Evolutionary conservation across 2,113 vertebrate genomes (phyloP), one percentile per base, ranked within the genome.

Genomic region (Crotalus tigris): DNA sequence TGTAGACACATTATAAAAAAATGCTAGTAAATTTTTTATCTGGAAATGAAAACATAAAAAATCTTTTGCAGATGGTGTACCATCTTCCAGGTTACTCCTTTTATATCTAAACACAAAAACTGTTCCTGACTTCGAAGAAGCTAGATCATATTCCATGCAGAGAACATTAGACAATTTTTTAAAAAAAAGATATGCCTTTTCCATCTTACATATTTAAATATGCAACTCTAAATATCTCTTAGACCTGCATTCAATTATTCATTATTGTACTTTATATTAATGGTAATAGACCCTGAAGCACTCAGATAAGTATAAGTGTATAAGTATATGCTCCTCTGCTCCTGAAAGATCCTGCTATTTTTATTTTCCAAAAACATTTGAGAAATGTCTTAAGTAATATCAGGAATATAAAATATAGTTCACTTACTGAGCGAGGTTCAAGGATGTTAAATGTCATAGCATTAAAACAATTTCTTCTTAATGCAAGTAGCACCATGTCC

Each of bases 151-250:
- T 44, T 81, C 46, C 58, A 39, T 7, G 24, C 2, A 88, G 4
- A 53, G 29, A 87, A 24, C 46, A 92, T 53, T 23, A 53, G 85
- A 87, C 5, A 11, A 8, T 17, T 85, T 19, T 46, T 64, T 49
- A 33, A 1, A 11, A 57, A 57, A 29, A 44, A 8, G 3, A 49
- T 88, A 44, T n/a, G 10, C 85, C 15, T 49, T 95, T 75, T 87
- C 51, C 93, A 59, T 24, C 81, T 93, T 46, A 91, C 91, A 85
- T 85, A 75, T 91, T 96, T 92, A 95, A 96, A 0, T 93, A 93
- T 88, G 94, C 93, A 95, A 0, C 17, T 0, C 49, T 0, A 0
- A 85, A 53, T n/a, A 61, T 87, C 53, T 55, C 90, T 58, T 0
- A 75, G 13, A 29, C 24, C 33, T 90, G 26, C 12, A 13, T 91